Base-by-base conservation (phyloP, 2,797 vertebrate species). In the Hylomyscus alleni region DNA sequence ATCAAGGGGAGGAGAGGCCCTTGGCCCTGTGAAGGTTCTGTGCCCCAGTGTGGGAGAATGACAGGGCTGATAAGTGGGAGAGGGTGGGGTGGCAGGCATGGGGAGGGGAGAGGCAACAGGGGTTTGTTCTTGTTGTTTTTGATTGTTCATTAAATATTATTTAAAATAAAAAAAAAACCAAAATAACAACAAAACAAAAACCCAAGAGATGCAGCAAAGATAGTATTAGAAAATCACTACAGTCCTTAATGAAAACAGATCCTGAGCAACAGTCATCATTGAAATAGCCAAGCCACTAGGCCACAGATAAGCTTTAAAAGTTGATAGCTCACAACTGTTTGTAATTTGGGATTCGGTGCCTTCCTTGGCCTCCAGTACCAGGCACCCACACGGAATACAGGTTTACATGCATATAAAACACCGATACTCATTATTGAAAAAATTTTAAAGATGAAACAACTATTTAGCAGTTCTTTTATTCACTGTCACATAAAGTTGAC, bases 361-460 rank as follows among this genome's bases (percentile, higher is more conserved):
- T 58, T 60, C 56, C 56, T 58, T 82, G 56, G 56, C 80, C 37
- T 82, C 22, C n/a, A 83, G 81, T 62, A 31, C 26, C 26, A 62
- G 81, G 56, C 58, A 44, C 37, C 58, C 37, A 40, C 12, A 31
- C 8, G 22, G n/a, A 60, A 3, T 14, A 62, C 24, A 83, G 56
- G 40, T 44, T 40, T 60, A 29, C n/a, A 58, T 37, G 78, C 22
- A 83, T 37, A 15, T 58, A 83, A 83, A 58, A 37, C 54, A 56
- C 20, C 17, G 1, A 56, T 56, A 81, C 20, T 6, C 67, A 73
- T 40, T 56, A 26, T 29, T 31, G 37, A 62, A 29, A 40, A 29
- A 60, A 3, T 34, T 7, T 62, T 19, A 80, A 94, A 92, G 56
- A 56, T 58, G 88, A 62, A 91, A 58, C 31, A 95, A 86, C 86